These are phyloP conservation scores for Colius striatus DNA, from an alignment of 2,113 vertebrate genomes.

Conservation along the genomic window DNA sequence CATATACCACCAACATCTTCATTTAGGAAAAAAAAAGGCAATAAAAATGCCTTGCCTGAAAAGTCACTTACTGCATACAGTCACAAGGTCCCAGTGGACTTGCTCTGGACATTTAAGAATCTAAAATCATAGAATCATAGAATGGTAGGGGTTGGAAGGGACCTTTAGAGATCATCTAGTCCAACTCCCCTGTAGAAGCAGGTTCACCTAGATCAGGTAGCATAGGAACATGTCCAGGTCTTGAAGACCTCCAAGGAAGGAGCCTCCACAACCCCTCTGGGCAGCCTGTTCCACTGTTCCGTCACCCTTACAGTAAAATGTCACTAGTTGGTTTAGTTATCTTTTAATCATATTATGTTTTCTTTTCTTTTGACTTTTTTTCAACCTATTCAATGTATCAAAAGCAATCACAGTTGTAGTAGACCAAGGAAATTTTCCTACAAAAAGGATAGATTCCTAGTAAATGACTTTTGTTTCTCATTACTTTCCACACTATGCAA, in stretches of 20 bases:
- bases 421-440: background rate
- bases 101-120: background rate
- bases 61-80: background rate
- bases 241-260: too few relatives aligned
- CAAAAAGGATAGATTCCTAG: background rate
- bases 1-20: background rate
- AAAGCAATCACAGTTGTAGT: background rate
- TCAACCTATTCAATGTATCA: background rate
- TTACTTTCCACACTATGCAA: background rate
- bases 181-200: too few relatives aligned
- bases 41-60: background rate
- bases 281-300: too few relatives aligned
- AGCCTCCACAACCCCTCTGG: too few relatives aligned
- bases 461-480: background rate
- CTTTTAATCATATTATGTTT: background rate
- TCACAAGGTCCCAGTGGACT: background rate
- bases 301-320: too few relatives aligned
- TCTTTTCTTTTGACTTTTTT: background rate
- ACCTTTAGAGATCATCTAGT: too few relatives aligned
- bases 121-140: background rate
- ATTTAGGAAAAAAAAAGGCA: background rate
- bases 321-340: background rate
- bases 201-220: too few relatives aligned
- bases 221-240: too few relatives aligned
- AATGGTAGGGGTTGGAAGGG: too few relatives aligned